phyloP scores from a whole-genome alignment of 2,888 invertebrate genomes.

The Salticus scenicus region DNA sequence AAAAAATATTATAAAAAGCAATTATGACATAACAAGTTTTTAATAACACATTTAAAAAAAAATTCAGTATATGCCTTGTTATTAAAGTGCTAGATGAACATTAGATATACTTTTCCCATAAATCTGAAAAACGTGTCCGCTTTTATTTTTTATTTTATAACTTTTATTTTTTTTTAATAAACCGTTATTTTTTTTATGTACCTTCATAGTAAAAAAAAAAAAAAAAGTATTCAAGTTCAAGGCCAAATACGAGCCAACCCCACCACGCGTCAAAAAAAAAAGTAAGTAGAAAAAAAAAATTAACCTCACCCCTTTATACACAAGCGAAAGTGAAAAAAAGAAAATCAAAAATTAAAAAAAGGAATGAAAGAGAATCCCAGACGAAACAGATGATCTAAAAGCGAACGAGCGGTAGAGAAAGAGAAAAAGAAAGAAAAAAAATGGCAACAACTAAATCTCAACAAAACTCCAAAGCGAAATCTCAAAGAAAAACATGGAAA shows the following conservation, averaged over 20 bases:
- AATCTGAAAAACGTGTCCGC: no score
- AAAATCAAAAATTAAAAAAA: not conserved
- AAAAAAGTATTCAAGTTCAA: not conserved
- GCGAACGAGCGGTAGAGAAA: not conserved
- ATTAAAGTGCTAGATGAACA: no score
- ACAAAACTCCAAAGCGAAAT: slow-evolving; percentile 7
- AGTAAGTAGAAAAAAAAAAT: not conserved
- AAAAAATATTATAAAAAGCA: no score
- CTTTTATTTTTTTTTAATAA: no score
- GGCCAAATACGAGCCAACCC: not conserved
- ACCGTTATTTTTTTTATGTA: not conserved
- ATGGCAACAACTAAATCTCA: not conserved
- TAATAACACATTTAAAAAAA: no score
- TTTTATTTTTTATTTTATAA: no score
- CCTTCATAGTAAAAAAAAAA: not conserved
- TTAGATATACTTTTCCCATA: no score
- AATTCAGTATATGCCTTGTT: no score
- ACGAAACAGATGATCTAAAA: slow-evolving; percentile 3
- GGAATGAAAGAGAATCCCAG: not conserved
- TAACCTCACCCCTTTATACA: slow-evolving; percentile 4
- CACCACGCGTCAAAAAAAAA: not conserved
- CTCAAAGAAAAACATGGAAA: slow-evolving; percentile 1
- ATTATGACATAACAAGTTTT: no score
- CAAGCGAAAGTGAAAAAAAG: slow-evolving; percentile 12
- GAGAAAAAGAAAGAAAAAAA: not conserved